Evolutionary conservation across 2,797 vertebrate genomes (phyloP).

Genomic region (Erithacus rubecula): DNA sequence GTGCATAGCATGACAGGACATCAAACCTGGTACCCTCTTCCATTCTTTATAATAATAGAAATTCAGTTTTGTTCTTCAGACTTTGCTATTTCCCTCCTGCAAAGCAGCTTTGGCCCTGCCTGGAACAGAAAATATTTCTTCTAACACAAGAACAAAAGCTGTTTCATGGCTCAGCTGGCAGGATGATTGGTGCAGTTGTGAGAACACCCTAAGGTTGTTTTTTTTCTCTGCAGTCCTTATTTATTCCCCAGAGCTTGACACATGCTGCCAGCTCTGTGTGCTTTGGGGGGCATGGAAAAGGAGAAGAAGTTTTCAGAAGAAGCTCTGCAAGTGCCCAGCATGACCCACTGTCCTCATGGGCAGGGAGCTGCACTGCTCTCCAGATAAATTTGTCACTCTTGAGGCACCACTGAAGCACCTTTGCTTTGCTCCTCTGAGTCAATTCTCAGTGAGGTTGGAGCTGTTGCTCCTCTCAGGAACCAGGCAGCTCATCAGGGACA

Average conservation of each 20-base stretch:
- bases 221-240: conserved; percentile 2
- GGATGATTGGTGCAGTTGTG: conserved; percentile 1
- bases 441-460: background rate
- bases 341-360: background rate
- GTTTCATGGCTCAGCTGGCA: conserved; percentile 46
- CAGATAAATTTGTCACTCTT: rapidly evolving
- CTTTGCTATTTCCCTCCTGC: conserved; percentile 14
- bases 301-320: background rate
- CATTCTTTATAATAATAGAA: background rate
- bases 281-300: background rate
- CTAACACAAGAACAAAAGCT: conserved; percentile 31
- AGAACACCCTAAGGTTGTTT: conserved; percentile 27
- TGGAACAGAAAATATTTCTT: conserved; percentile 25
- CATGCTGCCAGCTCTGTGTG: background rate
- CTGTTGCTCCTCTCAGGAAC: background rate
- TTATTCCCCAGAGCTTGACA: background rate
- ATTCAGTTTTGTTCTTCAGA: background rate
- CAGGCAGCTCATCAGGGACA: background rate
- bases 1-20: background rate
- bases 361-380: background rate
- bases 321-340: background rate
- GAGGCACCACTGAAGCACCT: background rate
- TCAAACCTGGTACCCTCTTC: background rate
- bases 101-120: conserved; percentile 21
- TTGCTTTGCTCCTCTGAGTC: background rate